Evolutionary conservation across 2,797 vertebrate species (phyloP), one percentile per base, ranked within the genome.

Genomic region (Sarcoramphus papa): DNA sequence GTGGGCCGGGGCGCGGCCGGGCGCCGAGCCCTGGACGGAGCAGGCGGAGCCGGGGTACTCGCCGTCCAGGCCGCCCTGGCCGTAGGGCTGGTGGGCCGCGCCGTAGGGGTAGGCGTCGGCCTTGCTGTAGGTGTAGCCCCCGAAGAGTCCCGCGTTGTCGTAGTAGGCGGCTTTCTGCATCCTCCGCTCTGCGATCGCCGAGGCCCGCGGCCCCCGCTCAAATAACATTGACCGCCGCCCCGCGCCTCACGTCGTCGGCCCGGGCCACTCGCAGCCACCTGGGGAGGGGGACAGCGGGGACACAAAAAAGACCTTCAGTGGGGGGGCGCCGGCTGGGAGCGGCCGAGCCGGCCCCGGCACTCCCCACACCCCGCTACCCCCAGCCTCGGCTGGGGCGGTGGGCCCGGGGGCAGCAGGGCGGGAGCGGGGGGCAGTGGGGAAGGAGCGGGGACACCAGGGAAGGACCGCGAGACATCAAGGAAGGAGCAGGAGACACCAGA

Each of bases 91-190:
- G 75, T 99, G 99, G 76, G 98, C 97, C 31, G 98, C 97, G 85
- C 98, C 98, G 67, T 99, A 99, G 95, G 97, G 98, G 92, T 99
- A 99, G 50, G 99, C 98, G 89, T 99, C 99, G 79, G 99, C 98
- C 97, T 99, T 99, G 97, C 99, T 97, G 97, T 99, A 99, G 51
- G 98, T 98, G 97, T 99, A 99, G 94, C 99, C 98, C 98, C 99
- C 99, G 97, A 99, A 99, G 91, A 99, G 99, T 98, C 99, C 99
- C 95, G 99, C 97, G 97, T 99, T 99, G 95, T 99, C 99, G 98
- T 99, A 99, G 92, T 99, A 99, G 92, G 99, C 99, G 94, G 99
- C 98, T 98, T 99, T 99, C 99, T 99, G 99, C 99, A 99, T 99
- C 96, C 97, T 99, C 98, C 92, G 97, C 90, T 98, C 98, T 98